Conservation (phyloP, 2,797 vertebrate genomes). For the Phyllotis vaccarum region DNA sequence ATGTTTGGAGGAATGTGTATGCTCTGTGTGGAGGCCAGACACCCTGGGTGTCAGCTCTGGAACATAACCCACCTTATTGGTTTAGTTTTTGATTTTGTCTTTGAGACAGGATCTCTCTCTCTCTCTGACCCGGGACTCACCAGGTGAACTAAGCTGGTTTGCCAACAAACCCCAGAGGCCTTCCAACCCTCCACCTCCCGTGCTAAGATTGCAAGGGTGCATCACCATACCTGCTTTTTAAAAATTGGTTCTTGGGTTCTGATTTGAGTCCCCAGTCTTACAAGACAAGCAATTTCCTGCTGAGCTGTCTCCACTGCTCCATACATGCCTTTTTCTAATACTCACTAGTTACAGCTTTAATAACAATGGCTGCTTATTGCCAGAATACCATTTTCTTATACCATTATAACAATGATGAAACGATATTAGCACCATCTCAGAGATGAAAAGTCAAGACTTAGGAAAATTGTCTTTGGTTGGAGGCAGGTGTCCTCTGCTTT, state of each 20-base stretch:
- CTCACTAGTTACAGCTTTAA: background rate
- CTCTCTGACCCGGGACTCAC: background rate
- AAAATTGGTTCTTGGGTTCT: background rate
- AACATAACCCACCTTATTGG: background rate
- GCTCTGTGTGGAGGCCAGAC: background rate
- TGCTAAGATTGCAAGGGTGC: background rate
- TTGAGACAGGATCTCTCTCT: background rate
- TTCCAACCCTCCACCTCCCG: background rate
- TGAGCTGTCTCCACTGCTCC: background rate
- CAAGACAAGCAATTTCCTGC: background rate
- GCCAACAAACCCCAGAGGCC: background rate
- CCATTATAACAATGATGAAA: background rate
- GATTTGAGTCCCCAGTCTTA: background rate
- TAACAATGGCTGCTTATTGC: background rate
- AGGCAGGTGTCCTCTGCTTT: background rate
- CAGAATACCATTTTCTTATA: background rate
- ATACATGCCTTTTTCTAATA: background rate
- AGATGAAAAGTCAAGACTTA: conserved; percentile 48
- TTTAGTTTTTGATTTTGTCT: background rate
- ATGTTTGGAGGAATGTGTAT: background rate
- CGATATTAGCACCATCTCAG: background rate
- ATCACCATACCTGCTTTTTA: background rate
- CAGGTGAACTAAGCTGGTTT: background rate
- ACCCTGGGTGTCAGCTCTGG: background rate
- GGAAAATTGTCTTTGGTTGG: background rate